These are phyloP conservation scores for Arctia plantaginis DNA, from an alignment of 2,888 invertebrate species.

Conservation along the genomic window DNA sequence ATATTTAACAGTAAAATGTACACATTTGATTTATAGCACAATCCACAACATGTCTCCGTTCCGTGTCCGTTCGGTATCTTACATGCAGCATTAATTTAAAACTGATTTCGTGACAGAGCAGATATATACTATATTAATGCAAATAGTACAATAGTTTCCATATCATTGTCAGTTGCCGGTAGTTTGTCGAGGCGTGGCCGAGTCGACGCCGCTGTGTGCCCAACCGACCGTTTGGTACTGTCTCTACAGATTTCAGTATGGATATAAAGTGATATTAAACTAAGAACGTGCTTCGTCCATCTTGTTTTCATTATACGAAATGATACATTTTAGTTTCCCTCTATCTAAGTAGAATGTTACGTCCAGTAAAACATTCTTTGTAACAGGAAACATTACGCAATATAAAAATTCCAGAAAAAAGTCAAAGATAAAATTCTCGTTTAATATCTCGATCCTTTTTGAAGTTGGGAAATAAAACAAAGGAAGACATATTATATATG, in stretches of 20 bases:
- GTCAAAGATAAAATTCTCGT: slow-evolving; percentile 16
- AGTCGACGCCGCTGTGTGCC: slow-evolving; percentile 57
- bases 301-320: slow-evolving; percentile 17
- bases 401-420: slow-evolving; percentile 20
- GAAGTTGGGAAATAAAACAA: slow-evolving; percentile 46
- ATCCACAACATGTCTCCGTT: slow-evolving; percentile 41
- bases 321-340: slow-evolving; percentile 23
- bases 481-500: slow-evolving; percentile 24
- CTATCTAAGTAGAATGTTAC: slow-evolving; percentile 10
- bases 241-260: slow-evolving; percentile 62
- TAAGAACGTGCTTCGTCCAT: not conserved
- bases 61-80: slow-evolving; percentile 38
- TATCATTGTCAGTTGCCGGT: slow-evolving; percentile 60
- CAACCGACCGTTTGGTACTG: slow-evolving; percentile 67
- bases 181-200: slow-evolving; percentile 69
- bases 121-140: slow-evolving; percentile 57
- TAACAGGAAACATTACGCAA: slow-evolving; percentile 31
- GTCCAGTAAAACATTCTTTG: slow-evolving; percentile 8
- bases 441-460: slow-evolving; percentile 27
- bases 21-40: slow-evolving; percentile 49
- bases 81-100: slow-evolving; percentile 54
- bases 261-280: slow-evolving; percentile 43
- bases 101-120: slow-evolving; percentile 58
- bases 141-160: slow-evolving; percentile 66
- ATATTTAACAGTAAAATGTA: slow-evolving; percentile 24